These are phyloP conservation scores for Sterna hirundo DNA, from an alignment of 2,113 vertebrate genomes.

Conservation along the genomic window DNA sequence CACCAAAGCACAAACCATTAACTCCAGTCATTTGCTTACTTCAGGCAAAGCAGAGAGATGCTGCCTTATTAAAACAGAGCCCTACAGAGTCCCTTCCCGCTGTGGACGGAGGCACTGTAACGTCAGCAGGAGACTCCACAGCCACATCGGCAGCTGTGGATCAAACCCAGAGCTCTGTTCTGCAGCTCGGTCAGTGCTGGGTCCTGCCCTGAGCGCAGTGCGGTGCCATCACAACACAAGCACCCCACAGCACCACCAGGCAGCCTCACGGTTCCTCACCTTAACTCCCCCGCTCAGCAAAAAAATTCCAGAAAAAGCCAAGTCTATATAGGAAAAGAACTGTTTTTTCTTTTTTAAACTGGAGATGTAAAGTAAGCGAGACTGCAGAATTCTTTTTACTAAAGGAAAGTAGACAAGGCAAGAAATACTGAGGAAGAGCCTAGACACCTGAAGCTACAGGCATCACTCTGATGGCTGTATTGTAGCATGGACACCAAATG, in stretches of 20 bases:
- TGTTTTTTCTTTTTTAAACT: not conserved
- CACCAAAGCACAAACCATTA: not conserved
- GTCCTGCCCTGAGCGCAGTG: rapidly evolving
- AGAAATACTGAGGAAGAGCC: not conserved
- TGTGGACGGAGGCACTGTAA: not conserved
- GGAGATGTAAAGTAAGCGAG: not conserved
- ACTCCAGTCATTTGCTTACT: not conserved
- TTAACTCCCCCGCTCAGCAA: not conserved
- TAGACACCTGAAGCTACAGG: not conserved
- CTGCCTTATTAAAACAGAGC: not conserved
- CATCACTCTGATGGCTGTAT: not conserved
- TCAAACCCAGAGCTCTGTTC: not conserved
- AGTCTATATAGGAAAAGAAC: not conserved
- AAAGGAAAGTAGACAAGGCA: not conserved
- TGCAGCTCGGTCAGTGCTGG: not conserved
- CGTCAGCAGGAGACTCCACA: not conserved
- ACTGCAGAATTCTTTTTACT: not conserved
- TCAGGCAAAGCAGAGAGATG: not conserved
- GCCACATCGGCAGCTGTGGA: not conserved
- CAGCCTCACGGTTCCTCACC: not conserved
- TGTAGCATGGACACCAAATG: not conserved
- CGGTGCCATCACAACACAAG: not conserved
- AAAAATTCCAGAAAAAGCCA: not conserved
- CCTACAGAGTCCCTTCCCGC: not conserved
- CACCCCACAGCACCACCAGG: not conserved